Evolutionary conservation across 2,113 vertebrate genomes (phyloP).

Genomic region (Notechis scutatus): DNA sequence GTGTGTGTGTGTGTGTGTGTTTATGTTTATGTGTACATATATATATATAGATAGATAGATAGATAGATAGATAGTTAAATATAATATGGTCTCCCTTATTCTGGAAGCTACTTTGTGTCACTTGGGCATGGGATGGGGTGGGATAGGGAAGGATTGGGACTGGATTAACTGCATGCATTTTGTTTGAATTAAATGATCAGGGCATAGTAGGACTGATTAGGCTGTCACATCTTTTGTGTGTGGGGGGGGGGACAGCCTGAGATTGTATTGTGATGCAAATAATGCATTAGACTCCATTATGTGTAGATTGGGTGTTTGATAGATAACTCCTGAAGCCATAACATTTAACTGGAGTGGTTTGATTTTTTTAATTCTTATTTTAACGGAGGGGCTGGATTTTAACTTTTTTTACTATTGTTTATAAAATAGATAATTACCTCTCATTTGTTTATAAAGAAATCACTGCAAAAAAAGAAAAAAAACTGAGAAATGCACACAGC

Average conservation of each 20-base stretch:
- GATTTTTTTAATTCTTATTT: constrained; percentile 46
- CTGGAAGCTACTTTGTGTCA: constrained; percentile 54
- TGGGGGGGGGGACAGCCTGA: not conserved
- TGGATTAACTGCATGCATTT: constrained; percentile 56
- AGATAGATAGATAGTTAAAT: not conserved
- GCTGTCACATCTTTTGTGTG: not conserved
- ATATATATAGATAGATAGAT: not conserved
- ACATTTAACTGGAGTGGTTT: constrained; percentile 72
- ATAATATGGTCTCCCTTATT: constrained; percentile 35
- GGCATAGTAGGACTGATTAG: constrained; percentile 16
- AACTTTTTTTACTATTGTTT: constrained; percentile 66
- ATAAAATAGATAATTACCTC: constrained; percentile 74
- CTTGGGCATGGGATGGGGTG: constrained; percentile 11
- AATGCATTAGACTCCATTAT: constrained; percentile 38
- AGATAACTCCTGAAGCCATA: constrained; percentile 70
- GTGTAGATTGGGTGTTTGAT: constrained; percentile 56
- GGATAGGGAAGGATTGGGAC: constrained; percentile 22
- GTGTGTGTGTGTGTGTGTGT: constrained; percentile 1
- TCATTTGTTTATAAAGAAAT: constrained; percentile 78
- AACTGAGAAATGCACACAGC: constrained; percentile 66
- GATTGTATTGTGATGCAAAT: constrained; percentile 22
- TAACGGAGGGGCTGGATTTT: constrained; percentile 58
- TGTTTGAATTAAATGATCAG: constrained; percentile 44
- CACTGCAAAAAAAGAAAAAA: constrained; percentile 55
- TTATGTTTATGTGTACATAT: not conserved